phyloP scores from a whole-genome alignment of 2,888 invertebrate genomes.

The Macroteleia sp. region DNA sequence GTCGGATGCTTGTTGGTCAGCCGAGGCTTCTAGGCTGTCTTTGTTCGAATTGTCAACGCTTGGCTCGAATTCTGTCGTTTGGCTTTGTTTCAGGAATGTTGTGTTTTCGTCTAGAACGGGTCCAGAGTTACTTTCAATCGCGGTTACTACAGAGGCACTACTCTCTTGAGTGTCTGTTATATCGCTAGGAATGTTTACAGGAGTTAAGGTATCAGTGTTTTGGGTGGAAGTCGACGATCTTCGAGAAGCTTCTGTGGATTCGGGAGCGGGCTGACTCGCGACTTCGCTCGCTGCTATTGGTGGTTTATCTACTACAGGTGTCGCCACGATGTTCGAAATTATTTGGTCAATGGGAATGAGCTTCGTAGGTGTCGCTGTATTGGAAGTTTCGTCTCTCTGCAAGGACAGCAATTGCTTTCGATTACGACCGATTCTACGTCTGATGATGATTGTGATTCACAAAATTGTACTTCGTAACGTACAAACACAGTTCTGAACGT shows the following conservation, averaged over 20 bases:
- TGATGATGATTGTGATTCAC: background rate
- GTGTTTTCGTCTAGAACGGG: constrained; percentile 54
- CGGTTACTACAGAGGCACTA: constrained; percentile 62
- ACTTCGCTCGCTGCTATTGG: constrained; percentile 67
- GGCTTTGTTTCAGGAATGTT: constrained; percentile 30
- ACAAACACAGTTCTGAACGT: background rate
- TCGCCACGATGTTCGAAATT: constrained; percentile 79
- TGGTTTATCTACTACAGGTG: constrained; percentile 72
- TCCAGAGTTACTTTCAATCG: constrained; percentile 64
- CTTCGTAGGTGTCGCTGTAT: constrained; percentile 80
- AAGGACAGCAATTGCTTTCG: no score
- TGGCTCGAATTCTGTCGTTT: background rate
- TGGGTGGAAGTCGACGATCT: constrained; percentile 81
- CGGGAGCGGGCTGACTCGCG: constrained; percentile 69
- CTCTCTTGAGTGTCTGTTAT: constrained; percentile 76
- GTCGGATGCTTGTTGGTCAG: background rate
- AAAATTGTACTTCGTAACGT: background rate
- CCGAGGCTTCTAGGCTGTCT: constrained; percentile 11
- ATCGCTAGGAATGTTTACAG: constrained; percentile 77
- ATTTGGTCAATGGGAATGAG: constrained; percentile 82
- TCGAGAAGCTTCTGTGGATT: constrained; percentile 78
- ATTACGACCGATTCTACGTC: no score
- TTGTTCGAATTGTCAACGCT: constrained; percentile 15
- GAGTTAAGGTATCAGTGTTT: constrained; percentile 80
- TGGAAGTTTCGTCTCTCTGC: constrained; percentile 84